Percentiles rank a stretch among this genome's conserved stretches.
Evolutionary conservation across 37 sponge, comb jelly and placozoan genomes (phyloP).

Genomic region (Petrosia ficiformis): DNA sequence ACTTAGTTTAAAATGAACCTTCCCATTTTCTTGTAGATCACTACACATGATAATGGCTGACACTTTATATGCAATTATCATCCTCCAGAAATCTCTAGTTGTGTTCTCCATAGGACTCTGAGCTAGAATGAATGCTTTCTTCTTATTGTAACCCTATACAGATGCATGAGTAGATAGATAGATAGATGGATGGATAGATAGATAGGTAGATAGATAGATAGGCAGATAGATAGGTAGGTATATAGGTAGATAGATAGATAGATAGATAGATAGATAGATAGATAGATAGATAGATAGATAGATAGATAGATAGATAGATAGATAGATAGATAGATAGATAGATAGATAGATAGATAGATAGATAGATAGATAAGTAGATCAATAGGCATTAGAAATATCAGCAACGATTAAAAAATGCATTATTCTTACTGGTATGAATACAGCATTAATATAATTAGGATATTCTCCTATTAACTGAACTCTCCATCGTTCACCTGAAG

Average conservation of each 20-base stretch:
- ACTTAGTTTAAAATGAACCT: background rate
- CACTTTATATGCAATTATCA: constrained; percentile 35
- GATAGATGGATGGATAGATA: too few species aligned
- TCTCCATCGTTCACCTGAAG: constrained; percentile 38
- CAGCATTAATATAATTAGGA: constrained; percentile 65
- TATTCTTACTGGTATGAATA: constrained; percentile 32
- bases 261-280: too few species aligned
- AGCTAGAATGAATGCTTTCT: constrained; percentile 66
- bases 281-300: too few species aligned
- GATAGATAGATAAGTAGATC: too few species aligned
- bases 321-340: too few species aligned
- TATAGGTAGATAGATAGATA: too few species aligned
- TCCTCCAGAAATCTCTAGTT: constrained; percentile 59
- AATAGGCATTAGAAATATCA: constrained; percentile 8
- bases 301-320: too few species aligned
- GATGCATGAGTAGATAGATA: too few species aligned
- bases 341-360: too few species aligned
- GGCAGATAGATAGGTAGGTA: too few species aligned
- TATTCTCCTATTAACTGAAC: constrained; percentile 45
- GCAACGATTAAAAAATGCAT: background rate
- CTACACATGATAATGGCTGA: constrained; percentile 39
- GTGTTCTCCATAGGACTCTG: constrained; percentile 64
- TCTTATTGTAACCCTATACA: constrained; percentile 69
- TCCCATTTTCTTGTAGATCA: constrained; percentile 39
- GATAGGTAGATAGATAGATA: too few species aligned